phyloP scores from a whole-genome alignment of 2,888 invertebrate species.

The Melanchra persicariae region DNA sequence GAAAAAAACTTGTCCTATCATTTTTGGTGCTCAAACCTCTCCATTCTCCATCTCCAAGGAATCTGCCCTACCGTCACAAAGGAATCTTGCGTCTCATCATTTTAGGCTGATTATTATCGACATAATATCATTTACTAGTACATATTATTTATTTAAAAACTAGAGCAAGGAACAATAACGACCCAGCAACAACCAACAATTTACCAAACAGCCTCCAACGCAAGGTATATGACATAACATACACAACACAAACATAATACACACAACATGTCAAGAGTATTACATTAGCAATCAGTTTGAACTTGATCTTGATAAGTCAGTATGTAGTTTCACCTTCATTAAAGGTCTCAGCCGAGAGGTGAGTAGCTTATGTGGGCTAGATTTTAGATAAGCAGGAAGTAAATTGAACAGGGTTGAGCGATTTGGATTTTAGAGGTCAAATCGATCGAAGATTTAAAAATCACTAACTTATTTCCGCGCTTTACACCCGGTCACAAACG shows the following conservation, averaged over 20 bases:
- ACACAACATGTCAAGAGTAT: constrained; percentile 10
- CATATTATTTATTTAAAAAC: constrained; percentile 5
- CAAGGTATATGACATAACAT: neutral
- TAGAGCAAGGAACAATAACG: constrained; percentile 1
- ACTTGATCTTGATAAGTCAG: constrained; percentile 52
- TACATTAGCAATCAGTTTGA: constrained; percentile 35
- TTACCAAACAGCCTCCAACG: constrained; percentile 18
- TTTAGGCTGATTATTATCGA: too few relatives aligned
- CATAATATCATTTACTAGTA: too few relatives aligned
- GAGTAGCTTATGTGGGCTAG: constrained; percentile 31
- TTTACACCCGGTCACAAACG: neutral
- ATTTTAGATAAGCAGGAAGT: constrained; percentile 50
- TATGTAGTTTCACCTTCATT: constrained; percentile 41
- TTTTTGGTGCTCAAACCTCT: too few relatives aligned
- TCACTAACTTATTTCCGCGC: neutral
- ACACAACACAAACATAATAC: constrained; percentile 6
- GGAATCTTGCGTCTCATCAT: too few relatives aligned
- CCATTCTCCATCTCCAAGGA: too few relatives aligned
- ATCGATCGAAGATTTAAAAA: neutral
- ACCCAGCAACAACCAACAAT: constrained; percentile 3
- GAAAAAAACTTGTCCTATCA: too few relatives aligned
- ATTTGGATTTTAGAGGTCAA: constrained; percentile 26
- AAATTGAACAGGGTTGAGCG: neutral
- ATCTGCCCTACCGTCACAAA: too few relatives aligned
- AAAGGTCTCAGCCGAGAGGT: constrained; percentile 33